phyloP scores from a whole-genome alignment of 2,888 invertebrate genomes.

The Junonia oenone region DNA sequence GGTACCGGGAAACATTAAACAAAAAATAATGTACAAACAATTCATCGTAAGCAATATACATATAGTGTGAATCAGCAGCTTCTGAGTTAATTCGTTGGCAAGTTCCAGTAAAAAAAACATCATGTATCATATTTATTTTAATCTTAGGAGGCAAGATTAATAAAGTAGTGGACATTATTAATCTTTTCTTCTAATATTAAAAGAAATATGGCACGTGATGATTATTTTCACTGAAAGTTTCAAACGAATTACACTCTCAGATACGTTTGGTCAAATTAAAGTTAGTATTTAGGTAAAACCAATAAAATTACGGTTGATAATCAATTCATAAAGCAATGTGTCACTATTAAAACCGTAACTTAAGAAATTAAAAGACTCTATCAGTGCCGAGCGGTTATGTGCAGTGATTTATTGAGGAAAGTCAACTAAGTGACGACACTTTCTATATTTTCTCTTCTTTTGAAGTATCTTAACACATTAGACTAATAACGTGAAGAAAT shows the following conservation, averaged over 20 bases:
- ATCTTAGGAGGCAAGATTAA: no score
- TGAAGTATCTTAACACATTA: not conserved
- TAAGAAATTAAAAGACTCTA: not conserved
- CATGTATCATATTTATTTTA: no score
- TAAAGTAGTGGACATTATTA: not conserved
- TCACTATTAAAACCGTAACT: not conserved
- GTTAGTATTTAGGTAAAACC: no score
- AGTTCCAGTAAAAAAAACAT: slow-evolving; percentile 29
- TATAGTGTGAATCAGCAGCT: not conserved
- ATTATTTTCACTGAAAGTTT: no score
- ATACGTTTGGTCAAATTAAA: no score
- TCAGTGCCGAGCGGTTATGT: not conserved
- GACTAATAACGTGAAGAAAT: not conserved
- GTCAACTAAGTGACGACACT: slow-evolving; percentile 3
- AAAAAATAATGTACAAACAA: not conserved
- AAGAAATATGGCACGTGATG: slow-evolving; percentile 35
- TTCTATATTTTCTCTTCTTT: slow-evolving; percentile 20
- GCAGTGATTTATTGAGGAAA: slow-evolving; percentile 5
- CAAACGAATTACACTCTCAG: no score
- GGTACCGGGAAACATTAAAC: not conserved
- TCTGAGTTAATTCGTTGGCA: not conserved
- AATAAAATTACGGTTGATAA: no score
- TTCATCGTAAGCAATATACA: not conserved
- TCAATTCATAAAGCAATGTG: not conserved
- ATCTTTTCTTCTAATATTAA: slow-evolving; percentile 1